Conservation (phyloP, 2,888 invertebrate genomes). For the Entomobrya multifasciata region DNA sequence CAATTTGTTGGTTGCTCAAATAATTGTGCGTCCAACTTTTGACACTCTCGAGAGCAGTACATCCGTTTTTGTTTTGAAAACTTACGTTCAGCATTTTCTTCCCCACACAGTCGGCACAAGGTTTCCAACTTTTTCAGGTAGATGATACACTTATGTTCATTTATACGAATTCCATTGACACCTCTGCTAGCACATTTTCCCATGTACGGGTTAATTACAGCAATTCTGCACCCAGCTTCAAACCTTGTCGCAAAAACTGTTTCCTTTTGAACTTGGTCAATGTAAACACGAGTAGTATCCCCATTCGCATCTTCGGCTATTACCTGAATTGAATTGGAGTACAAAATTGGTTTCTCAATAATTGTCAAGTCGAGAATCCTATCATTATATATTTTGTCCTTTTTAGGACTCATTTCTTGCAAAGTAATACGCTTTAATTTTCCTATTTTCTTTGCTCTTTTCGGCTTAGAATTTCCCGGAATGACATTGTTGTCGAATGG, state of each 20-base stretch:
- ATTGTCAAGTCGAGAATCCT: conserved; percentile 50
- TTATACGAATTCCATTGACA: background rate
- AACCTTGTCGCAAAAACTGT: conserved; percentile 24
- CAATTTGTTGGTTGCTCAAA: conserved; percentile 3
- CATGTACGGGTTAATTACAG: conserved; percentile 51
- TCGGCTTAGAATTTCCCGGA: background rate
- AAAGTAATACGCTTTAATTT: conserved; percentile 22
- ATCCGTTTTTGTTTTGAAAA: background rate
- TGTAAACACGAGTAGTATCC: conserved; percentile 16
- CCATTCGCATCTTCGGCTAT: conserved; percentile 54
- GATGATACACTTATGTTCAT: background rate
- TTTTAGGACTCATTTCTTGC: conserved; percentile 46
- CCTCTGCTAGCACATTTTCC: background rate
- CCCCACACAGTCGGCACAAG: conserved; percentile 24
- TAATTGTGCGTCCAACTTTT: background rate
- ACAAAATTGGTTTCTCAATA: conserved; percentile 55
- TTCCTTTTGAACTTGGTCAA: no score
- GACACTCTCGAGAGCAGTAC: conserved; percentile 10
- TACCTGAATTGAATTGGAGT: background rate
- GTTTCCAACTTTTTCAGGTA: background rate
- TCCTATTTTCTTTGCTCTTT: background rate
- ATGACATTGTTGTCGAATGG: background rate
- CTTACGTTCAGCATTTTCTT: background rate
- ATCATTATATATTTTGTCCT: conserved; percentile 57
- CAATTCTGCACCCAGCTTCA: conserved; percentile 45